Conservation (phyloP, 2,113 vertebrate genomes). For the Takifugu flavidus region DNA sequence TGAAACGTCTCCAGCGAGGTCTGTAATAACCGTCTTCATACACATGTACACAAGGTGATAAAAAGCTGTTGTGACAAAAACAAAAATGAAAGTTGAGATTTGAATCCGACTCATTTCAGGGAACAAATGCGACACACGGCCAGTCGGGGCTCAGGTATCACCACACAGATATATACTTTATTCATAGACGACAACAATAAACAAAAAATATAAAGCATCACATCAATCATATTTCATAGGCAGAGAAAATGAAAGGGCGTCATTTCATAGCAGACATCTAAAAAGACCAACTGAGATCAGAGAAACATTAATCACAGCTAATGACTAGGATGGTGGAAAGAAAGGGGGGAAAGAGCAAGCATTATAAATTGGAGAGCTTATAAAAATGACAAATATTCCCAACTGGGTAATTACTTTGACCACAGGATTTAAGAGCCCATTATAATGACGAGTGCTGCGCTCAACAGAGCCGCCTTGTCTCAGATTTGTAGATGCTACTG, state of each 20-base stretch:
- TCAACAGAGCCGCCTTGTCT: conserved; percentile 41
- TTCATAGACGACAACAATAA: conserved; percentile 64
- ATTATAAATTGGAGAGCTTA: conserved; percentile 52
- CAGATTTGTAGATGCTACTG: conserved; percentile 71
- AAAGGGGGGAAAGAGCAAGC: conserved; percentile 32
- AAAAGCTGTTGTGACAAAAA: background rate
- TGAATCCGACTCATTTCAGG: background rate
- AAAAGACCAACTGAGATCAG: conserved; percentile 43
- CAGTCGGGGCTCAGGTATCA: background rate
- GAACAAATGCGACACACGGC: conserved; percentile 3
- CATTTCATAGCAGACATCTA: conserved; percentile 61
- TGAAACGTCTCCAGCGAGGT: background rate
- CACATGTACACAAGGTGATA: background rate
- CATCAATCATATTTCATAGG: conserved; percentile 55
- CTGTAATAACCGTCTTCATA: background rate
- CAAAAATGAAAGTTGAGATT: background rate
- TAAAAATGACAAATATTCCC: conserved; percentile 54
- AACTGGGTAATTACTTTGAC: conserved; percentile 40
- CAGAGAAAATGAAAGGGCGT: conserved; percentile 56
- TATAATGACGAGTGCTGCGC: conserved; percentile 27
- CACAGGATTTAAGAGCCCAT: conserved; percentile 29
- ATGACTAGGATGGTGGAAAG: conserved; percentile 39
- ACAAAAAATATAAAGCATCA: conserved; percentile 61
- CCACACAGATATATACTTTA: conserved; percentile 62
- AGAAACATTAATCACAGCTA: conserved; percentile 55